These are phyloP conservation scores for Amphiprion percula DNA, from an alignment of 2,113 vertebrate genomes.

Conservation along the genomic window DNA sequence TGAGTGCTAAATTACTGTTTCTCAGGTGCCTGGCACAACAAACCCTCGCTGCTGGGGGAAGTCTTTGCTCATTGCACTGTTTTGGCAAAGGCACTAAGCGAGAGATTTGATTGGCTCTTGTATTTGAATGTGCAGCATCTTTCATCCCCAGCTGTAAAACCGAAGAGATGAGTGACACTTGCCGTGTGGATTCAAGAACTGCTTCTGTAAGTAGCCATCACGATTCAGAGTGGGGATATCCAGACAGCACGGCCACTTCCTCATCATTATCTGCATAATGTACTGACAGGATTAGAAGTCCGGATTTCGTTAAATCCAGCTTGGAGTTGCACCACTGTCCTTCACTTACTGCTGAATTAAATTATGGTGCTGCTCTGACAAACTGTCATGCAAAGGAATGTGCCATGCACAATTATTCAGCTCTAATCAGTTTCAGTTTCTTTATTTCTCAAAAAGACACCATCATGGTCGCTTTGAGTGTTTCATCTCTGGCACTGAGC, in stretches of 20 bases:
- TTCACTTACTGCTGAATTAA: conserved; percentile 34
- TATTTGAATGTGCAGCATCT: conserved; percentile 1
- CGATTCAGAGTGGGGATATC: conserved; percentile 29
- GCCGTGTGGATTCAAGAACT: conserved; percentile 13
- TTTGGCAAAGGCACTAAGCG: not conserved
- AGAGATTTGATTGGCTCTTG: conserved; percentile 25
- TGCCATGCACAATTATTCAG: conserved; percentile 6
- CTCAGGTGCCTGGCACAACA: conserved; percentile 8
- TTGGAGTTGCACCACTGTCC: conserved; percentile 16
- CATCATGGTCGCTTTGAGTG: not conserved
- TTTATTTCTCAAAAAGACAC: conserved; percentile 16
- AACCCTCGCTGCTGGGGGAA: not conserved
- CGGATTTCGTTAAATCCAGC: conserved; percentile 35
- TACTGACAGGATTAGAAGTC: conserved; percentile 47
- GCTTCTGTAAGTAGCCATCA: conserved; percentile 28
- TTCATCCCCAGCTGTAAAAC: conserved; percentile 9
- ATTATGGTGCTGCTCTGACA: conserved; percentile 23
- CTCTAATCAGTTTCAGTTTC: conserved; percentile 13
- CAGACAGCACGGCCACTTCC: conserved; percentile 2
- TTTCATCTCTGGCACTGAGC: conserved; percentile 25
- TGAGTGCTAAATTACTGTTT: not conserved
- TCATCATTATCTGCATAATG: conserved; percentile 43
- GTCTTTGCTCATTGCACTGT: conserved; percentile 2
- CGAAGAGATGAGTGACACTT: conserved; percentile 31
- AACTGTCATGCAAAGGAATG: conserved; percentile 8